phyloP scores from a whole-genome alignment of 2,113 vertebrate species.

The Ancistrus triradiatus region DNA sequence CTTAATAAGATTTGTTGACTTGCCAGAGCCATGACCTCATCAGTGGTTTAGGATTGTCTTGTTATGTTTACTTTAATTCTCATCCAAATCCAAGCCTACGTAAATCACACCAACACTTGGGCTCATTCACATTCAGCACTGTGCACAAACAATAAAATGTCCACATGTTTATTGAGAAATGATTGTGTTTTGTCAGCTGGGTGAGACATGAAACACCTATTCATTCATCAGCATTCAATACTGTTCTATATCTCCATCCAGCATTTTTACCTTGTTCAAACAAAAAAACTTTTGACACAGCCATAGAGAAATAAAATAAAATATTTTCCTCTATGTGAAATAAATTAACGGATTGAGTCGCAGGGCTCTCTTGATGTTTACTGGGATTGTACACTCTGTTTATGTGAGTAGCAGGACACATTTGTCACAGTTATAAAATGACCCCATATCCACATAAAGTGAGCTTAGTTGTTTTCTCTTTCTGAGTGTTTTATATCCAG shows the following conservation, averaged over 20 bases:
- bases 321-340: slow-evolving; percentile 43
- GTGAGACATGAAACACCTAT: slow-evolving; percentile 1
- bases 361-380: slow-evolving; percentile 57
- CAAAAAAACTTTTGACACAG: slow-evolving; percentile 16
- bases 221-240: slow-evolving; percentile 23
- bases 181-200: slow-evolving; percentile 19
- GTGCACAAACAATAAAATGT: not conserved
- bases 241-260: slow-evolving; percentile 20
- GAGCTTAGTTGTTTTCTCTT: slow-evolving; percentile 55
- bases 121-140: not conserved
- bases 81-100: no score
- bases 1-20: no score
- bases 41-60: no score
- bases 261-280: slow-evolving; percentile 36
- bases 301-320: slow-evolving; percentile 56
- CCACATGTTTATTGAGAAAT: slow-evolving; percentile 6
- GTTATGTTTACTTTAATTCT: no score
- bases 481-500: slow-evolving; percentile 55
- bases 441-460: no score
- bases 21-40: no score
- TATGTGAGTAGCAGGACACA: slow-evolving; percentile 54
- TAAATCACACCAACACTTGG: slow-evolving; percentile 1
- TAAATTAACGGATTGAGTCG: slow-evolving; percentile 58
- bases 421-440: slow-evolving; percentile 64
- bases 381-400: slow-evolving; percentile 56